phyloP scores from a whole-genome alignment of 2,888 invertebrate species.

The Campoletis raptor region DNA sequence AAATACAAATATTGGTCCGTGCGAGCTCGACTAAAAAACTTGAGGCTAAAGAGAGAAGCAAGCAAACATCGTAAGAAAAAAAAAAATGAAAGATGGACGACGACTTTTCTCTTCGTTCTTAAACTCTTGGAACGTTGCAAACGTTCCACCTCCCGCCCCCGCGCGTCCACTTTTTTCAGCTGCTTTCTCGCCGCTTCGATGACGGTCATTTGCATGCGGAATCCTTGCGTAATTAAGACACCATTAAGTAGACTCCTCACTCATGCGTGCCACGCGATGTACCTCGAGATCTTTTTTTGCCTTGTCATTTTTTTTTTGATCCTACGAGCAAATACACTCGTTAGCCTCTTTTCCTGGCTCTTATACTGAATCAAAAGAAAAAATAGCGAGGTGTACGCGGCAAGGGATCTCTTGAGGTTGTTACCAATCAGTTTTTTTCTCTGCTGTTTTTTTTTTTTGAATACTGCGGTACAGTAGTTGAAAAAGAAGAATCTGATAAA shows the following conservation, averaged over 20 bases:
- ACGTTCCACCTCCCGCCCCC: constrained; percentile 1
- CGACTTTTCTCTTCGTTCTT: constrained; percentile 50
- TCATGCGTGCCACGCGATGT: constrained; percentile 64
- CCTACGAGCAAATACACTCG: constrained; percentile 47
- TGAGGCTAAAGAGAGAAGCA: constrained; percentile 22
- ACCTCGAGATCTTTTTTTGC: constrained; percentile 31
- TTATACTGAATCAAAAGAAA: constrained; percentile 19
- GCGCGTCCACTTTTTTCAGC: constrained; percentile 2
- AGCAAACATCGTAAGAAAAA: constrained; percentile 9
- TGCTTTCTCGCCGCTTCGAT: constrained; percentile 48
- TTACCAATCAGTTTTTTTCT: constrained; percentile 32
- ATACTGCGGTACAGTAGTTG: neutral
- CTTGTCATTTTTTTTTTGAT: constrained; percentile 47
- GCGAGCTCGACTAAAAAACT: constrained; percentile 47
- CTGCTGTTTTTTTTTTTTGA: neutral
- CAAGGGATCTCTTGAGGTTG: neutral
- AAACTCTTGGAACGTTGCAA: constrained; percentile 37
- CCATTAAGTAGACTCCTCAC: constrained; percentile 74
- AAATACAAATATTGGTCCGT: constrained; percentile 12
- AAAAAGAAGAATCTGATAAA: constrained; percentile 14
- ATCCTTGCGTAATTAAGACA: constrained; percentile 78
- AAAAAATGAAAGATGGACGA: constrained; percentile 62
- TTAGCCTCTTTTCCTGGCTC: constrained; percentile 52
- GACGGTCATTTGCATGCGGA: constrained; percentile 77
- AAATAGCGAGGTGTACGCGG: constrained; percentile 1